Base-by-base conservation (phyloP, 2,113 vertebrate genomes). In the Ondatra zibethicus region DNA sequence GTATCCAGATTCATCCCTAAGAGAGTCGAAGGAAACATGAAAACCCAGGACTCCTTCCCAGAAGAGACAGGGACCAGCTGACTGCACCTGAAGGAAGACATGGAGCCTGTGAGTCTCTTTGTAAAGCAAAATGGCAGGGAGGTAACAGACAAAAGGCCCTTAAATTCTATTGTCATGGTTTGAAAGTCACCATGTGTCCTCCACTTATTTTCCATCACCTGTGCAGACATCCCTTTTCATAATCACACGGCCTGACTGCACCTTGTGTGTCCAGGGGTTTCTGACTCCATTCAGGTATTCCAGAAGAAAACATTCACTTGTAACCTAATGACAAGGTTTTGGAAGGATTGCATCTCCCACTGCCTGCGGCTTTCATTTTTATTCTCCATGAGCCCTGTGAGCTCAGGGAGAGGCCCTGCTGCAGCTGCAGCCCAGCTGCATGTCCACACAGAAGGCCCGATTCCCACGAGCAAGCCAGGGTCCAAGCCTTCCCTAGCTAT, bases 181-280 rank as follows among this genome's bases (percentile, higher is more conserved):
- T 68, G 36, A 75, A 94, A 88, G 66, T 72, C 23, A 81, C 45
- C 33, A 6, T 36, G 84, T 16, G 85, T 42, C 84, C n/a, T 68
- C 81, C 65, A 77, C 75, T 93, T 73, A 73, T 93, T 89, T 78
- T 77, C 92, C 76, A n/a, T 73, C 72, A 50, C 42, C 52, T 89
- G 33, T 66, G 68, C 88, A 36, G n/a, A 8, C 39, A 47, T 65
- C 58, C 70, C 11, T 1, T 55, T 36, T 42, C 11, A 25, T 2
- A n/a, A 25, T 13, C 25, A 58, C 29, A 68, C 80, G 73, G 31
- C 58, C 36, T 52, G 29, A 63, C 42, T 47, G n/a, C n/a, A 33
- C 50, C 88, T 89, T 78, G 80, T 11, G 50, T 72, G 42, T 82
- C 86, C n/a, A 66, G 11, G 16, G 1, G 47, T 77, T 93, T 89